These are phyloP conservation scores for Sebastes aleutianus DNA, from an alignment of 2,797 vertebrate species.

Conservation along the genomic window DNA sequence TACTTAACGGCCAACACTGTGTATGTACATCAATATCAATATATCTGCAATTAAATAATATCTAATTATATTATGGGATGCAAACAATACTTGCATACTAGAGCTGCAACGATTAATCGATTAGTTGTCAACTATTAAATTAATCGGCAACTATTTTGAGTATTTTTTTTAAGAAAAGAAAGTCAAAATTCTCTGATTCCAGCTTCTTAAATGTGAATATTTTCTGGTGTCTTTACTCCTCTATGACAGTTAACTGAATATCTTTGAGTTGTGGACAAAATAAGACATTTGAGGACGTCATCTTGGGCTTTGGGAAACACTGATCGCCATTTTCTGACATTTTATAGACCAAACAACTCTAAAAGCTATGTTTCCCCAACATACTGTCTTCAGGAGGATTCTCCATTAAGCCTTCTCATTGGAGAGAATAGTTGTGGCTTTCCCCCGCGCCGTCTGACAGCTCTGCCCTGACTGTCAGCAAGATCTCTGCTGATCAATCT, in stretches of 20 bases:
- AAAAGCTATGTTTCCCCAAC: slow-evolving; percentile 28
- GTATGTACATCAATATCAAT: not conserved
- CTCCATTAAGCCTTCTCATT: slow-evolving; percentile 19
- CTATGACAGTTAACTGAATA: no score
- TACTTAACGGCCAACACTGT: not conserved
- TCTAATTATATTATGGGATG: not conserved
- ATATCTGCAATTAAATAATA: not conserved
- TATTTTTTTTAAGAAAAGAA: no score
- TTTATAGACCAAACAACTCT: no score
- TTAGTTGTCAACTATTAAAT: no score
- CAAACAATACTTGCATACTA: not conserved
- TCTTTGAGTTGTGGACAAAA: no score
- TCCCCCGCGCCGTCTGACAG: slow-evolving; percentile 19
- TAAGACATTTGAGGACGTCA: no score
- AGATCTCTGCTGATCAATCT: slow-evolving; percentile 47
- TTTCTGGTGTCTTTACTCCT: no score
- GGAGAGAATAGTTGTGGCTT: slow-evolving; percentile 15
- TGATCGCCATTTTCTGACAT: no score
- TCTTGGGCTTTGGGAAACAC: no score
- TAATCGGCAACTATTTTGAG: no score
- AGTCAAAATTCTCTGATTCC: no score
- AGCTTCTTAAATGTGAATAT: no score
- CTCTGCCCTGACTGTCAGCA: slow-evolving; percentile 34
- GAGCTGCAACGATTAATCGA: not conserved
- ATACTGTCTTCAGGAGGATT: not conserved